Evolutionary conservation across 2,113 vertebrate genomes (phyloP).

Genomic region (Leptosomus discolor): DNA sequence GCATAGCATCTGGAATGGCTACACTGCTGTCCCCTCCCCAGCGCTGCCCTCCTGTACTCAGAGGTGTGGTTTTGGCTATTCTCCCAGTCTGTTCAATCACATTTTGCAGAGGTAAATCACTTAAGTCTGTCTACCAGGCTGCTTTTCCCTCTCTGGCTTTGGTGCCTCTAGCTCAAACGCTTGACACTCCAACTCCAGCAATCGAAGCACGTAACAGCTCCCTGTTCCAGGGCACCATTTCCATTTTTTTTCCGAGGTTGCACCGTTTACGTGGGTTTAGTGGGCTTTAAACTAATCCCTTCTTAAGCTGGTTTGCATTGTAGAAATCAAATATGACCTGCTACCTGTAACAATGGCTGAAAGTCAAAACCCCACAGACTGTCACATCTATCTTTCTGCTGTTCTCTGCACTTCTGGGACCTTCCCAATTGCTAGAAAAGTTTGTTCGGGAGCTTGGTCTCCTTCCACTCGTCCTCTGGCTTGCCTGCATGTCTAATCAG

Average conservation of each 20-base stretch:
- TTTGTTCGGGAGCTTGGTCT: neutral
- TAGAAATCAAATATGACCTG: neutral
- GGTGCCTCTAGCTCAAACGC: neutral
- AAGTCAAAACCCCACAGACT: neutral
- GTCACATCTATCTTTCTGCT: neutral
- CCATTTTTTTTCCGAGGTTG: neutral
- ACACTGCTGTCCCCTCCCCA: neutral
- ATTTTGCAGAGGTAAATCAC: neutral
- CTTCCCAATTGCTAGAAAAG: neutral
- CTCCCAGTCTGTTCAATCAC: neutral
- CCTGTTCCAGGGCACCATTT: neutral
- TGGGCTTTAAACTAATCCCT: conserved; percentile 12
- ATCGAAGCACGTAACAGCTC: neutral
- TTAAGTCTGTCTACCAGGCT: neutral
- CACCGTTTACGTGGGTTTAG: neutral
- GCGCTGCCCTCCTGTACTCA: neutral
- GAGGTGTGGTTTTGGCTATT: neutral
- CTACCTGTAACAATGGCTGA: neutral
- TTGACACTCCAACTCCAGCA: neutral
- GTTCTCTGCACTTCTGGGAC: neutral
- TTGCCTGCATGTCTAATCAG: neutral
- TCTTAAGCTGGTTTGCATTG: neutral
- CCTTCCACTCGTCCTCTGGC: neutral
- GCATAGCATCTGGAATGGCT: neutral
- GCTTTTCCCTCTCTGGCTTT: neutral